phyloP scores from a whole-genome alignment of 1,140 invertebrate species.

The Caerostris extrusa region DNA sequence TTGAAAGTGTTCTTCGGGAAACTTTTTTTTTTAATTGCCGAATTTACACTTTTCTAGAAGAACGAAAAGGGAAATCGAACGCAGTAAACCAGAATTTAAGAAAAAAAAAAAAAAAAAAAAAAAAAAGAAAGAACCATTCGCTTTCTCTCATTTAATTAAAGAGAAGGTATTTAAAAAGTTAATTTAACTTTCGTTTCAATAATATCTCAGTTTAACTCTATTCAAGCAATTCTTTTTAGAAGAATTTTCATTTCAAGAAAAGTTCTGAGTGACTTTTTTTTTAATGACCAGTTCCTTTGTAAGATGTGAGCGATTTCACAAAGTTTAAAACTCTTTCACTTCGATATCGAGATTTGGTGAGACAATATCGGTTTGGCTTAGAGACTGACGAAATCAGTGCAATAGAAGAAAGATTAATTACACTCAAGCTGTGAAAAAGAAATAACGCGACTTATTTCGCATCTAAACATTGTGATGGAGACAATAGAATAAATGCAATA shows the following conservation, averaged over 20 bases:
- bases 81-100: background rate
- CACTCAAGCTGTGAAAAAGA: too few species aligned
- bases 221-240: background rate
- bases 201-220: constrained; percentile 44
- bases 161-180: background rate
- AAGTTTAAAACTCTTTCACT: too few species aligned
- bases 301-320: too few species aligned
- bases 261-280: background rate
- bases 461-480: too few species aligned
- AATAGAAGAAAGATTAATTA: too few species aligned
- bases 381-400: too few species aligned
- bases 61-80: constrained; percentile 14
- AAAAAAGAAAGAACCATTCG: background rate
- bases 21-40: constrained; percentile 51
- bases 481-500: too few species aligned
- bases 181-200: constrained; percentile 64
- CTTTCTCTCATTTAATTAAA: constrained; percentile 45
- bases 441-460: too few species aligned
- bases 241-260: background rate
- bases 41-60: constrained; percentile 19
- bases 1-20: background rate
- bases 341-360: too few species aligned
- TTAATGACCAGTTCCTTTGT: constrained; percentile 13
- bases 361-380: too few species aligned
- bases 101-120: background rate